phyloP scores from a whole-genome alignment of 2,797 vertebrate genomes.

The Chelmon rostratus region DNA sequence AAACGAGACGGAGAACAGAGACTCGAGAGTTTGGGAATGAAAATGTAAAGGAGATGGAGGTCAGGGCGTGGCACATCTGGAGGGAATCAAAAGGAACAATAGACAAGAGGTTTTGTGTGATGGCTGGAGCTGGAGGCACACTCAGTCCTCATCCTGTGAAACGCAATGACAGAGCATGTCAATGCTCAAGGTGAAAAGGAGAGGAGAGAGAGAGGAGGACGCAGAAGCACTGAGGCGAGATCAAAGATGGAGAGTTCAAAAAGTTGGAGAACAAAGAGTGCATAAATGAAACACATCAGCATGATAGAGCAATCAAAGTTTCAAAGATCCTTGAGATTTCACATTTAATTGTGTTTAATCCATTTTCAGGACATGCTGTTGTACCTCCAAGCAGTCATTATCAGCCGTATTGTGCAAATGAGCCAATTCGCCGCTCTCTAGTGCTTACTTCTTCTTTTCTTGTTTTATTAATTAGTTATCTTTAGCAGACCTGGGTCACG shows the following conservation, averaged over 20 bases:
- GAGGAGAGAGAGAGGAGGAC: conserved; percentile 55
- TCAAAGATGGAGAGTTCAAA: conserved; percentile 74
- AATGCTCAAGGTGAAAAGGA: conserved; percentile 72
- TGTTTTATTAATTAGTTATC: conserved; percentile 34
- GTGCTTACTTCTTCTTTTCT: conserved; percentile 18
- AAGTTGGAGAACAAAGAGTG: conserved; percentile 70
- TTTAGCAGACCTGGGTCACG: conserved; percentile 32
- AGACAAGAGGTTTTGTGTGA: conserved; percentile 48
- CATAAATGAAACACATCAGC: conserved; percentile 68
- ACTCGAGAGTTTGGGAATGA: conserved; percentile 36
- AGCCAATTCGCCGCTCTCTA: conserved; percentile 35
- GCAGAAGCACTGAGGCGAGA: conserved; percentile 62
- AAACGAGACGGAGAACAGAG: conserved; percentile 49
- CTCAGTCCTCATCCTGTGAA: conserved; percentile 52
- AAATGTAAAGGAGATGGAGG: conserved; percentile 39
- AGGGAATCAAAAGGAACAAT: conserved; percentile 65
- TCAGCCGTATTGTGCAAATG: conserved; percentile 53
- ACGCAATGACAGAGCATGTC: conserved; percentile 63
- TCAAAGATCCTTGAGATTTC: conserved; percentile 69
- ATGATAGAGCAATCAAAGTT: conserved; percentile 59
- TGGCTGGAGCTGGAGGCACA: conserved; percentile 57
- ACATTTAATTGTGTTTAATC: conserved; percentile 70
- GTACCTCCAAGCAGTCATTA: conserved; percentile 59
- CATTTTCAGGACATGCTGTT: conserved; percentile 57
- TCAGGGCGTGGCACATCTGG: conserved; percentile 55